Percentiles rank a stretch among this genome's conserved stretches.
These are phyloP conservation scores for Potamarius usumacintae DNA, from an alignment of 2,113 vertebrate genomes.

Conservation along the genomic window DNA sequence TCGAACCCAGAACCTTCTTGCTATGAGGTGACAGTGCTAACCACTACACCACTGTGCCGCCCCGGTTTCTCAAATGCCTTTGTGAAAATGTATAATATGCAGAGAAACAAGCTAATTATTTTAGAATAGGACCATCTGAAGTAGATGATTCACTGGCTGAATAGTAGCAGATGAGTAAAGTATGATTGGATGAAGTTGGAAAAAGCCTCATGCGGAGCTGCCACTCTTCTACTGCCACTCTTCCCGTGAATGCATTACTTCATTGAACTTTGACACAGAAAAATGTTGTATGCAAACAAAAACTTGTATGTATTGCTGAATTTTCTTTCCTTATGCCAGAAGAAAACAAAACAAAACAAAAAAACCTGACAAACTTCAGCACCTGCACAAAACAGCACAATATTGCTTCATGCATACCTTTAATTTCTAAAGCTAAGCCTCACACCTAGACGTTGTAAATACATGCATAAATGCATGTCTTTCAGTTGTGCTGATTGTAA, in stretches of 20 bases:
- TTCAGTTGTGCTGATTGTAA: conserved; percentile 26
- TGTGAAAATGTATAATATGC: conserved; percentile 7
- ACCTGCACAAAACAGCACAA: background rate
- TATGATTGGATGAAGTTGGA: background rate
- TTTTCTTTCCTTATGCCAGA: background rate
- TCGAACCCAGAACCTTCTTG: too few relatives aligned
- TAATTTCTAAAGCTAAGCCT: conserved; percentile 16
- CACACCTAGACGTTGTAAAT: conserved; percentile 23
- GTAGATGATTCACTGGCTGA: background rate
- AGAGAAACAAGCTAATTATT: background rate
- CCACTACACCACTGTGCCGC: too few relatives aligned
- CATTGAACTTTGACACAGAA: background rate
- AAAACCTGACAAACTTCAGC: background rate
- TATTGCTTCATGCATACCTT: background rate
- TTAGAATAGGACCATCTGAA: background rate
- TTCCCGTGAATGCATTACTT: background rate
- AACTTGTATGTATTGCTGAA: background rate
- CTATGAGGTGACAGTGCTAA: too few relatives aligned
- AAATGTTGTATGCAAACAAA: background rate
- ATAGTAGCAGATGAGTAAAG: background rate
- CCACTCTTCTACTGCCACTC: background rate
- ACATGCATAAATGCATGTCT: conserved; percentile 24
- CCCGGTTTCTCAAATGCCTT: background rate
- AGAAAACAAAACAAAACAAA: background rate
- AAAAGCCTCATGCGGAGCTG: background rate